These are phyloP conservation scores for Neoaliturus tenellus DNA, from an alignment of 2,888 invertebrate species.

Conservation along the genomic window DNA sequence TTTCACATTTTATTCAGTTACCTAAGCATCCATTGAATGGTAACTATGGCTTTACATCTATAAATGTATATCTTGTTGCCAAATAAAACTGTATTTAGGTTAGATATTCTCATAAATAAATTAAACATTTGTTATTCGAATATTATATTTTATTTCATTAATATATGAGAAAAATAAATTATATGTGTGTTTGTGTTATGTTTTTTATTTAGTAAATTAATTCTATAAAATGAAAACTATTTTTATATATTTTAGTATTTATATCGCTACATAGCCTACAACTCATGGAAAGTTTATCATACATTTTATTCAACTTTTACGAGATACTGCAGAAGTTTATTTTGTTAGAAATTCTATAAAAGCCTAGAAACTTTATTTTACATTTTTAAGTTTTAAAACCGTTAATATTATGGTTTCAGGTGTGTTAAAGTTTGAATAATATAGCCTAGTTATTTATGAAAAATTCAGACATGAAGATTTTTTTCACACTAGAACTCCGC, in stretches of 20 bases:
- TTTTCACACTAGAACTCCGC: too few species aligned
- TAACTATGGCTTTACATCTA: background rate
- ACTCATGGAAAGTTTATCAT: too few species aligned
- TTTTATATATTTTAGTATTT: constrained; percentile 19
- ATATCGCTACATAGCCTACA: background rate
- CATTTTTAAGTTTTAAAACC: too few species aligned
- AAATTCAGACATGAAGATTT: too few species aligned
- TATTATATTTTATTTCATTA: constrained; percentile 3
- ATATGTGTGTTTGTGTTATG: constrained; percentile 5
- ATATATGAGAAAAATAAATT: background rate
- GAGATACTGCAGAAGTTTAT: too few species aligned
- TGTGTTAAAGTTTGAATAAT: too few species aligned
- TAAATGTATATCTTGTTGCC: background rate
- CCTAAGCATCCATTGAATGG: background rate
- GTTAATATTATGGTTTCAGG: too few species aligned
- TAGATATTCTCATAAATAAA: background rate
- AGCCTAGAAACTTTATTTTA: too few species aligned
- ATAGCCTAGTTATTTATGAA: too few species aligned
- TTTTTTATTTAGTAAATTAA: background rate
- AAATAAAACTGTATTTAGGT: background rate
- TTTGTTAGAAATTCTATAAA: too few species aligned
- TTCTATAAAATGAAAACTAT: background rate
- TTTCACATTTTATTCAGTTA: background rate
- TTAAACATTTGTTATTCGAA: background rate
- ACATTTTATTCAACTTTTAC: too few species aligned